phyloP scores from a whole-genome alignment of 2,113 vertebrate species.

The Meriones unguiculatus region DNA sequence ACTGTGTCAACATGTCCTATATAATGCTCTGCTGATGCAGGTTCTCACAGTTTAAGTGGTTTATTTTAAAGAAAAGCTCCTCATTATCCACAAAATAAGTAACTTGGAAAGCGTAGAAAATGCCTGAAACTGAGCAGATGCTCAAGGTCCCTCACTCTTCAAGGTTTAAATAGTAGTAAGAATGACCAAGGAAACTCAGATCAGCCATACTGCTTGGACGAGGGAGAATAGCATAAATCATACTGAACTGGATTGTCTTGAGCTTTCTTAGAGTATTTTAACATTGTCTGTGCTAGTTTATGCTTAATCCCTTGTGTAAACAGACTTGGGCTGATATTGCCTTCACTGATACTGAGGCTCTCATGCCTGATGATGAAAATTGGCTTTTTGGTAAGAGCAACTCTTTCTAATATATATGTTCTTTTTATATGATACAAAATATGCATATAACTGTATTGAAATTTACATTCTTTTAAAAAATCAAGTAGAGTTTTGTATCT shows the following conservation, averaged over 20 bases:
- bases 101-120: neutral
- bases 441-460: neutral
- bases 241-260: neutral
- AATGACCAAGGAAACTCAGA: neutral
- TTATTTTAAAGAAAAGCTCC: too few species aligned
- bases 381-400: neutral
- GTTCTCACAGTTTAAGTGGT: neutral
- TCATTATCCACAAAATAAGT: neutral
- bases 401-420: neutral
- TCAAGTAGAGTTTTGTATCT: neutral
- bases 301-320: neutral
- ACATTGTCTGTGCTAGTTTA: neutral
- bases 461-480: conserved; percentile 5
- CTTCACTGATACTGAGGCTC: neutral
- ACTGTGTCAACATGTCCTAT: too few species aligned
- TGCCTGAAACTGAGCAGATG: neutral
- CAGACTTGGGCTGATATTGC: neutral
- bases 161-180: neutral
- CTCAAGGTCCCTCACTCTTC: too few species aligned
- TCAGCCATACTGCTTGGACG: too few species aligned
- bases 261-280: neutral
- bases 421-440: neutral
- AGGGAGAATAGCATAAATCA: neutral
- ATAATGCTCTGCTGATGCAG: neutral
- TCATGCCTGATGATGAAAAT: neutral